Percentiles rank a stretch among this genome's conserved stretches.
These are phyloP conservation scores for Channa argus DNA, from an alignment of 2,113 vertebrate species.

Conservation along the genomic window DNA sequence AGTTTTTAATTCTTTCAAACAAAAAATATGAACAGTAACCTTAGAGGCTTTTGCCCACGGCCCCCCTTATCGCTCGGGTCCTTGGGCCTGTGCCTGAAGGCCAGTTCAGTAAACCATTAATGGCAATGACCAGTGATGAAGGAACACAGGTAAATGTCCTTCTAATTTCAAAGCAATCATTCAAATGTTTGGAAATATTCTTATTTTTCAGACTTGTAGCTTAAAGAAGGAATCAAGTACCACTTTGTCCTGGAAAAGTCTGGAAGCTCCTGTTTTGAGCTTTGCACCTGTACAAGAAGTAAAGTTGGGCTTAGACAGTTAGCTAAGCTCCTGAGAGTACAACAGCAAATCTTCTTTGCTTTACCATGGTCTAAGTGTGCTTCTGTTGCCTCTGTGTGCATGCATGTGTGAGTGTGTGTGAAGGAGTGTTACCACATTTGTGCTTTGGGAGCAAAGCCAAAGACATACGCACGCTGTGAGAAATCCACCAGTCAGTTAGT, in stretches of 20 bases:
- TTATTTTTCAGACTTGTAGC: no score
- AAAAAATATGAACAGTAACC: no score
- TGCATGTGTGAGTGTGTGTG: slow-evolving; percentile 34
- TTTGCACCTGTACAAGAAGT: slow-evolving; percentile 12
- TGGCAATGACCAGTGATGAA: no score
- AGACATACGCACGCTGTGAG: slow-evolving; percentile 75
- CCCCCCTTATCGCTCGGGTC: no score
- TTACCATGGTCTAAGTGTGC: slow-evolving; percentile 18
- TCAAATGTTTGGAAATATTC: not conserved
- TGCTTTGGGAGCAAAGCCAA: slow-evolving; percentile 72
- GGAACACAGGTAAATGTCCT: no score
- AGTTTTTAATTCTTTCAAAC: no score
- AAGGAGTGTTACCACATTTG: slow-evolving; percentile 35
- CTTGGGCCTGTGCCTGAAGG: no score
- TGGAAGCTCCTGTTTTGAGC: slow-evolving; percentile 38
- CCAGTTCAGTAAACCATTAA: no score
- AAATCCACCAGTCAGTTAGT: slow-evolving; percentile 71
- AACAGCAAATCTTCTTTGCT: slow-evolving; percentile 38
- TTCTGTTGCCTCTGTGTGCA: slow-evolving; percentile 24
- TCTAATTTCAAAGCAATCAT: not conserved
- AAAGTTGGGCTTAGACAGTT: slow-evolving; percentile 32
- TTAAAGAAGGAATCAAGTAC: not conserved
- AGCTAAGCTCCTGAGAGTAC: slow-evolving; percentile 49
- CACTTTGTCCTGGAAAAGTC: not conserved
- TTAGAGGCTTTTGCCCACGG: no score